Conservation (phyloP, 2,113 vertebrate genomes). For the Sylvietta virens region DNA sequence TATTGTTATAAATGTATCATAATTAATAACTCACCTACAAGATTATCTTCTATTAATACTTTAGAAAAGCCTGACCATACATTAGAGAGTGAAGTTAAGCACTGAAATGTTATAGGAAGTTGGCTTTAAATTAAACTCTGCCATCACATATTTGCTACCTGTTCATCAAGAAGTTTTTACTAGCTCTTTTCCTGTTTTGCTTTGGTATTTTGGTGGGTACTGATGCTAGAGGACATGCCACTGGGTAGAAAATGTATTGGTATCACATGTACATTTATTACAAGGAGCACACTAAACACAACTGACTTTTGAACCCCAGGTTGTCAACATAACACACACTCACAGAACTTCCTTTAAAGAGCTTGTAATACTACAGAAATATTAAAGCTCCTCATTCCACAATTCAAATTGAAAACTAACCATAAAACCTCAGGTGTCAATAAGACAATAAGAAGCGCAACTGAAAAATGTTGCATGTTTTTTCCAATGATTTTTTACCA, state of each 20-base stretch:
- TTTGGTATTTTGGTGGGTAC: background rate
- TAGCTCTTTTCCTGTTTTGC: background rate
- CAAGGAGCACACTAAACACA: background rate
- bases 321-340: background rate
- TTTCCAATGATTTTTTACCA: background rate
- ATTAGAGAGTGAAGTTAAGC: background rate
- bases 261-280: background rate
- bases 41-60: background rate
- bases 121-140: background rate
- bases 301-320: background rate
- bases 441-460: background rate
- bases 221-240: background rate
- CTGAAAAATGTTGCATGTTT: background rate
- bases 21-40: background rate
- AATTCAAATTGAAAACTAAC: background rate
- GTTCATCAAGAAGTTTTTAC: background rate
- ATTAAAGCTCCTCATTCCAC: background rate
- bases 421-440: background rate
- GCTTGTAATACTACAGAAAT: background rate
- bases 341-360: background rate
- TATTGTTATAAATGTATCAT: background rate
- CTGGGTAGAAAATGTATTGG: background rate
- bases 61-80: background rate
- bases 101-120: background rate
- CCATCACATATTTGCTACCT: background rate